Evolutionary conservation across 2,888 invertebrate species (phyloP), one percentile per base, ranked within the genome.

Genomic region (Nezara viridula): DNA sequence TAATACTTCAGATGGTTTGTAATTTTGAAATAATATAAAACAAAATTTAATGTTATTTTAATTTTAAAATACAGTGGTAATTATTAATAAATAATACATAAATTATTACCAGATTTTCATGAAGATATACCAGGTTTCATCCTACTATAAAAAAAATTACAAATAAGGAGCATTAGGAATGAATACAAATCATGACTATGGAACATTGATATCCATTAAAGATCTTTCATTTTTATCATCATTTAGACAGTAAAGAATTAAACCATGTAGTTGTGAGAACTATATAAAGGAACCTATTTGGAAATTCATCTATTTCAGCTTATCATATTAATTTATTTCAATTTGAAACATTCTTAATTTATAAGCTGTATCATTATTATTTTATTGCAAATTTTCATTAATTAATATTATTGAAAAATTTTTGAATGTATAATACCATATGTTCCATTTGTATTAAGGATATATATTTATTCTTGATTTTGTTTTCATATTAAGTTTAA

Each of bases 361-460:
- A 32, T 66, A 32, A 81, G 44, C n/a, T 40, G 21, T 44, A 44
- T 12, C 40, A 44, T n/a, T 14, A n/a, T 81, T n/a, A 81, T 81
- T 44, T 27, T 81, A 21, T 81, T 44, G 24, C n/a, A 81, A 5
- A n/a, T 12, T 44, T 24, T 81, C 44, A 44, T 44, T 44, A n/a
- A 81, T 44, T 40, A 81, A 40, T 81, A 81, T 40, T 19, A 24
- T 44, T 19, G 12, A 77, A 81, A 40, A 44, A 44, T 81, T 1
- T 21, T 81, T 81, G 40, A 81, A 37, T 21, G 44, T 81, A 44
- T 81, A 77, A 14, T 77, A 40, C 44, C 81, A 12, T 81, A 44
- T 9, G 81, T 81, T 81, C 81, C 81, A 81, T 81, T 81, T 81
- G 44, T 81, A n/a, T 44, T 81, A 81, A 44, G 44, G 81, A 40